phyloP scores from a whole-genome alignment of 2,797 vertebrate species.

The Molothrus aeneus region DNA sequence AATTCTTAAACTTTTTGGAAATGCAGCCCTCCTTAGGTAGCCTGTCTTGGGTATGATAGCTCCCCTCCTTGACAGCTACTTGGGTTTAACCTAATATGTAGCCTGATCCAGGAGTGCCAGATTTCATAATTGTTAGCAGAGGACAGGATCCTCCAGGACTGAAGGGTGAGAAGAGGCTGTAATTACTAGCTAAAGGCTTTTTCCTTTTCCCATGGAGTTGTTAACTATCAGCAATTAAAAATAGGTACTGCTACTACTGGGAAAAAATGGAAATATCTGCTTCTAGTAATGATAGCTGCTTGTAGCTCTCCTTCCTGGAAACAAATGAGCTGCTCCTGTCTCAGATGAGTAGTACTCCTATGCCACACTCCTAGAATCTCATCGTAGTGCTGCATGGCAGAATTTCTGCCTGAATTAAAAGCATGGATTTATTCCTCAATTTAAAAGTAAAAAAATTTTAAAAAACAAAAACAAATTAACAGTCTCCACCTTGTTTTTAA shows the following conservation, averaged over 20 bases:
- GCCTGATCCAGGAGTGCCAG: background rate
- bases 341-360: background rate
- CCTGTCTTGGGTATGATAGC: background rate
- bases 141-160: background rate
- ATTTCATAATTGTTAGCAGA: background rate
- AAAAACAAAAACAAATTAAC: background rate
- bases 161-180: background rate
- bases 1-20: conserved; percentile 12
- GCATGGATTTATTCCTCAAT: background rate
- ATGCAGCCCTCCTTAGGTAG: background rate
- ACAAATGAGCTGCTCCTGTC: background rate
- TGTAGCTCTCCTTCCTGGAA: background rate
- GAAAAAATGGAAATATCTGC: background rate
- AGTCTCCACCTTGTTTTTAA: background rate
- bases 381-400: background rate
- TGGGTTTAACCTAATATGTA: background rate
- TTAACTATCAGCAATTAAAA: conserved; percentile 29
- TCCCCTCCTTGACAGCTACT: conserved; percentile 9
- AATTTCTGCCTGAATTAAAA: background rate
- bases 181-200: background rate
- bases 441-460: background rate
- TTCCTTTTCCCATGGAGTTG: background rate
- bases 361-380: background rate
- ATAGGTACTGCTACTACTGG: background rate
- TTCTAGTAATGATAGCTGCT: background rate